These are phyloP conservation scores for Brotula barbata DNA, from an alignment of 2,797 vertebrate species.

Conservation along the genomic window DNA sequence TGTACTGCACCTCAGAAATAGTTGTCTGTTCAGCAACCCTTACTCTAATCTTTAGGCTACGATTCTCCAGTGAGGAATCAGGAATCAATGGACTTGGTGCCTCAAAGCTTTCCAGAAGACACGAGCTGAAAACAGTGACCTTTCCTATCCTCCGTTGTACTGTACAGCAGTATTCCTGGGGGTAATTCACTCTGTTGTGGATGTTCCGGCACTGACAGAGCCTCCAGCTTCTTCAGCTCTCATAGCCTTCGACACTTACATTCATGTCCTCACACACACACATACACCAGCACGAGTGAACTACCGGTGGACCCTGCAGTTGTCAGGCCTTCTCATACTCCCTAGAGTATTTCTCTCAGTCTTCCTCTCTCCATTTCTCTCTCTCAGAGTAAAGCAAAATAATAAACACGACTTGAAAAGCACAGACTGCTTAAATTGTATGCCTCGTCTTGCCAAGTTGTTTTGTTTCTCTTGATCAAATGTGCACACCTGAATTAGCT, in stretches of 20 bases:
- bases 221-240: neutral
- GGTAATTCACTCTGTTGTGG: constrained; percentile 24
- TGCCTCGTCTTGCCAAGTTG: constrained; percentile 2
- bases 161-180: constrained; percentile 6
- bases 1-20: neutral
- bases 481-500: too few species aligned
- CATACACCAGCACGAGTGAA: neutral
- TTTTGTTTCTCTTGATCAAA: constrained; percentile 9
- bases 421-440: constrained; percentile 9
- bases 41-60: constrained; percentile 13
- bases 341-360: neutral
- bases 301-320: neutral
- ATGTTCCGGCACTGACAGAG: constrained; percentile 16
- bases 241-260: constrained; percentile 1
- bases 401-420: too few species aligned
- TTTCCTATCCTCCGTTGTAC: constrained; percentile 20
- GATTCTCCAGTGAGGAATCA: neutral
- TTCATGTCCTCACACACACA: neutral
- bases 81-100: constrained; percentile 4
- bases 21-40: constrained; percentile 8
- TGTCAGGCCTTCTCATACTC: neutral
- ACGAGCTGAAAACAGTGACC: constrained; percentile 24
- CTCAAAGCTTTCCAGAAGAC: constrained; percentile 13
- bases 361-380: too few species aligned
- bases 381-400: too few species aligned